A percentile compares a stretch with the other conserved stretches of the same genome.
Conservation (phyloP, 2,113 vertebrate species). For the Oceanodroma tethys region DNA sequence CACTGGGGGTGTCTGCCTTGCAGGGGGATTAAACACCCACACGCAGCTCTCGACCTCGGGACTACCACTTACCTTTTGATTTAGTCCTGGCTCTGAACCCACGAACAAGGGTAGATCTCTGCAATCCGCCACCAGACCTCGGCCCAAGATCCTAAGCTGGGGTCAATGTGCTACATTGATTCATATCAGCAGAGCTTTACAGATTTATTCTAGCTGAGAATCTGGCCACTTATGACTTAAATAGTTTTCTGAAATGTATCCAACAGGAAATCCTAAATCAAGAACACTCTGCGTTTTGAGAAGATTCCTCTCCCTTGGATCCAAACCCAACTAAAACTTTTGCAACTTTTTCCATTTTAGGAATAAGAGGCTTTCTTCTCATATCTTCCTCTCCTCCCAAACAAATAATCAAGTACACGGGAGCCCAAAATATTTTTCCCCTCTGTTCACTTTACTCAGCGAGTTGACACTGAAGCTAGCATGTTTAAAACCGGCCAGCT, state of each 20-base stretch:
- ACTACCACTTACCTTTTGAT: not conserved
- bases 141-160: not conserved
- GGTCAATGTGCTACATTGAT: not conserved
- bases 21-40: not conserved
- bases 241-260: slow-evolving; percentile 8
- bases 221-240: slow-evolving; percentile 40
- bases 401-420: slow-evolving; percentile 54
- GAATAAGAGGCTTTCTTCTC: slow-evolving; percentile 40
- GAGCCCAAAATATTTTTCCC: slow-evolving; percentile 22
- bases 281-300: slow-evolving; percentile 41
- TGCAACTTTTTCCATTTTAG: slow-evolving; percentile 61
- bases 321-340: slow-evolving; percentile 25
- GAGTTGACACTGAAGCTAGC: not conserved
- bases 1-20: rapidly evolving
- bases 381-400: slow-evolving; percentile 26
- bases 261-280: slow-evolving; percentile 68
- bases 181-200: not conserved
- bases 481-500: slow-evolving; percentile 23
- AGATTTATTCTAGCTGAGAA: slow-evolving; percentile 19
- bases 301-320: slow-evolving; percentile 12
- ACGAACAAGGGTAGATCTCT: not conserved
- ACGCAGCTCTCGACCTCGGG: not conserved
- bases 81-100: not conserved
- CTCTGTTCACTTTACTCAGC: not conserved
- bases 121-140: not conserved